Evolutionary conservation across 2,888 invertebrate genomes (phyloP).

Genomic region (Hirudinaria manillensis): DNA sequence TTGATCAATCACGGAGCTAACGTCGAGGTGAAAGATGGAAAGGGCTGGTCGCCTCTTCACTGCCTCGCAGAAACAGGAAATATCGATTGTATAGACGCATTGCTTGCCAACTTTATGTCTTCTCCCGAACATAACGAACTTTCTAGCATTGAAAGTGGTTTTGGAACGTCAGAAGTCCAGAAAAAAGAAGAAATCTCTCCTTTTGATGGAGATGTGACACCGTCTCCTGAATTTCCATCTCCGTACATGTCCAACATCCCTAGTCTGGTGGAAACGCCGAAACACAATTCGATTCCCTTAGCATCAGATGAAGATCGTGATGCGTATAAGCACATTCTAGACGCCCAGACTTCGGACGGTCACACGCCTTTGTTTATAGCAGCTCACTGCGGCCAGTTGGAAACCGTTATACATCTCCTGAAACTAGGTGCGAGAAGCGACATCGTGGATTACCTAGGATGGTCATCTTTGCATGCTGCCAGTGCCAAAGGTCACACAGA

Average conservation of each 20-base stretch:
- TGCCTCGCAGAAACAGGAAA: constrained; percentile 39
- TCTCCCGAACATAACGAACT: neutral
- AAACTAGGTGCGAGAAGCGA: constrained; percentile 34
- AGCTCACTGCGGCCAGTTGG: constrained; percentile 36
- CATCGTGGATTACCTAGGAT: constrained; percentile 39
- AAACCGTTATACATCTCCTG: constrained; percentile 27
- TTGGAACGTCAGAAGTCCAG: neutral
- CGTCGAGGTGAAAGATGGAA: constrained; percentile 39
- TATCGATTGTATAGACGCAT: constrained; percentile 34
- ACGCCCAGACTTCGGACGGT: constrained; percentile 38
- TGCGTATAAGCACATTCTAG: constrained; percentile 35
- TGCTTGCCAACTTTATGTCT: constrained; percentile 24
- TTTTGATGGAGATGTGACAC: neutral
- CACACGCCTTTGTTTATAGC: constrained; percentile 39
- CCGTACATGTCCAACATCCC: neutral
- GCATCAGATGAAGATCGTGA: neutral
- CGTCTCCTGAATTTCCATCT: neutral
- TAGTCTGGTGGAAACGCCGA: neutral
- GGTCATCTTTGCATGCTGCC: constrained; percentile 41
- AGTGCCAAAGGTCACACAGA: constrained; percentile 38
- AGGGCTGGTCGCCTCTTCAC: constrained; percentile 40
- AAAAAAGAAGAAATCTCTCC: neutral
- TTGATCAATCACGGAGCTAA: constrained; percentile 35
- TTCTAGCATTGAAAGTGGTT: neutral
- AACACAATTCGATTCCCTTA: neutral